These are phyloP conservation scores for Forbesichthys agassizii DNA, from an alignment of 2,113 vertebrate genomes.

Conservation along the genomic window DNA sequence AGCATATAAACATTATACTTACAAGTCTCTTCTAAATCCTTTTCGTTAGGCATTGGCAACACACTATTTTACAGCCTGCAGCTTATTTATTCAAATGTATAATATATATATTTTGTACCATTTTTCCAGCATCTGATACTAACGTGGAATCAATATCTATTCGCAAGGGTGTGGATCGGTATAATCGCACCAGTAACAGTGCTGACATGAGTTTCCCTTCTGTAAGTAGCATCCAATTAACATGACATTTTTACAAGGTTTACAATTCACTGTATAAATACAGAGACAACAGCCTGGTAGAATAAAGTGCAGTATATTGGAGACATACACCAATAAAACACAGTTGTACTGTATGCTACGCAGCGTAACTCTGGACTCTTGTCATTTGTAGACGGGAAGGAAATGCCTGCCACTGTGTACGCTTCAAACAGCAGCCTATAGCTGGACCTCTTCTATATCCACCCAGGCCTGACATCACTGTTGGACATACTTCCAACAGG, in stretches of 20 bases:
- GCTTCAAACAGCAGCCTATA: constrained; percentile 44
- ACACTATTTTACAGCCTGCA: constrained; percentile 64
- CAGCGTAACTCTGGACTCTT: constrained; percentile 44
- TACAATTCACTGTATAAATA: constrained; percentile 19
- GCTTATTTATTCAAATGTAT: constrained; percentile 8
- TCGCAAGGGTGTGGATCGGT: background rate
- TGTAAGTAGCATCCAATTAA: constrained; percentile 11
- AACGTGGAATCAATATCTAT: constrained; percentile 19
- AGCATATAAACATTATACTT: too few species aligned
- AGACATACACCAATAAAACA: constrained; percentile 44
- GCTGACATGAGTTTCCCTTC: background rate
- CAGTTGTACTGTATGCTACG: constrained; percentile 57
- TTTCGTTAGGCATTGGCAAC: constrained; percentile 31
- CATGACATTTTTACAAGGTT: constrained; percentile 7
- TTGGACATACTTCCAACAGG: background rate
- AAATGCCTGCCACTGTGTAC: background rate
- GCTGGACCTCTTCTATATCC: too few species aligned
- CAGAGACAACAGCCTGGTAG: constrained; percentile 37
- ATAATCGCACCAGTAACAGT: constrained; percentile 15
- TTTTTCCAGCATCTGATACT: constrained; percentile 24
- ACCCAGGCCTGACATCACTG: background rate
- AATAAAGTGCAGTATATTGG: constrained; percentile 66
- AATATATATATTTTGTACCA: constrained; percentile 5
- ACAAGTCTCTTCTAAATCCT: too few species aligned
- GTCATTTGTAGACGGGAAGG: constrained; percentile 19